These are phyloP conservation scores for Osmoderma eremita DNA, from an alignment of 2,888 invertebrate genomes.

Conservation along the genomic window DNA sequence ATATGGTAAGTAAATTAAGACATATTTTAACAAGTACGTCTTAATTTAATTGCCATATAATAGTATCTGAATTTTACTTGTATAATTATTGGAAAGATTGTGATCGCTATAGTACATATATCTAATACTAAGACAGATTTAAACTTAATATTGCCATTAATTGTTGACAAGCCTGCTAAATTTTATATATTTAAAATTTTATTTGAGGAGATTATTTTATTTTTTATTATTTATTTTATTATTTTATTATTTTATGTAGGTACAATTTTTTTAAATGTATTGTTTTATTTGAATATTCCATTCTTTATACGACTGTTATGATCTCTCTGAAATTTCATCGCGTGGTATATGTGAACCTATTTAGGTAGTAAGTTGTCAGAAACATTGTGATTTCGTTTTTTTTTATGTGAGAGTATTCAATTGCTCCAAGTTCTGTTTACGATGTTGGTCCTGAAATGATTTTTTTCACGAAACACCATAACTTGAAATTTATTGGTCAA, in stretches of 20 bases:
- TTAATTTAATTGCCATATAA: not conserved
- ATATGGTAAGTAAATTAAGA: too few species aligned
- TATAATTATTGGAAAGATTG: conserved; percentile 1
- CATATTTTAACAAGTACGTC: conserved; percentile 8
- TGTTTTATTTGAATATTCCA: not conserved
- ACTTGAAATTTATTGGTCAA: too few species aligned
- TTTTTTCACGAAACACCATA: too few species aligned
- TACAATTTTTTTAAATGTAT: not conserved
- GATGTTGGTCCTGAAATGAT: too few species aligned
- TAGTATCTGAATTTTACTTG: not conserved
- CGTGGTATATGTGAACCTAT: conserved; percentile 9
- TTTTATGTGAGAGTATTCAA: too few species aligned
- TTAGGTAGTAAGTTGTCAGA: too few species aligned
- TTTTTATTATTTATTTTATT: too few species aligned
- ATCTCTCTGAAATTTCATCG: conserved; percentile 16
- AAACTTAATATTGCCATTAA: conserved; percentile 25
- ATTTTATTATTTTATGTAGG: too few species aligned
- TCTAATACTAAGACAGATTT: not conserved
- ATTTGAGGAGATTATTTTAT: not conserved
- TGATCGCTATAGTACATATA: not conserved
- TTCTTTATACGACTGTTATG: conserved; percentile 6
- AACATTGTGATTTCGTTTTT: too few species aligned
- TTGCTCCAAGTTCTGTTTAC: too few species aligned
- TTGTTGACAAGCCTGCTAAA: conserved; percentile 16
- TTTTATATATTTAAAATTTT: conserved; percentile 20